Evolutionary conservation across 2,888 invertebrate genomes (phyloP).

Genomic region (Eupithecia exiguata): DNA sequence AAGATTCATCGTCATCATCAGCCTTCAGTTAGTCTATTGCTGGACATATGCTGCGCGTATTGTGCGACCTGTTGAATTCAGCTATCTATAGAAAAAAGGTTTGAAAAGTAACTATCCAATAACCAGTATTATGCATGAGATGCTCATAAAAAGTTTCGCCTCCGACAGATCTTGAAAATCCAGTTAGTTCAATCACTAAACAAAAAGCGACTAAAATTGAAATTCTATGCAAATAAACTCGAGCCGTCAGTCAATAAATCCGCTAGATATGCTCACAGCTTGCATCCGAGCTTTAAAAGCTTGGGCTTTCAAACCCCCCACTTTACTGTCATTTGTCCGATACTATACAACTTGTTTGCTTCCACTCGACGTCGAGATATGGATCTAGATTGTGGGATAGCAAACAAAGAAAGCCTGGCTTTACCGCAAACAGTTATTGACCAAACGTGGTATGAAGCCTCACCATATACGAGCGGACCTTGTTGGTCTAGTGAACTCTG

Average conservation of each 20-base stretch:
- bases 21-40: neutral
- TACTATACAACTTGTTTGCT: slow-evolving; percentile 29
- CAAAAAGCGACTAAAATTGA: neutral
- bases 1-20: neutral
- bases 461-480: slow-evolving; percentile 16
- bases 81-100: neutral
- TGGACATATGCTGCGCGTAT: neutral
- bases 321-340: slow-evolving; percentile 33
- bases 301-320: slow-evolving; percentile 30
- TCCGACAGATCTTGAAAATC: neutral
- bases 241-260: slow-evolving; percentile 4
- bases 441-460: slow-evolving; percentile 17
- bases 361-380: slow-evolving; percentile 33
- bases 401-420: slow-evolving; percentile 28
- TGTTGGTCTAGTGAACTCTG: slow-evolving; percentile 31
- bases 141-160: neutral
- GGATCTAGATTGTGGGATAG: slow-evolving; percentile 30
- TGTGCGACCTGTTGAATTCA: neutral
- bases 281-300: slow-evolving; percentile 18
- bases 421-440: slow-evolving; percentile 19
- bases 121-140: neutral
- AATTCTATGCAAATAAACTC: neutral
- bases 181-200: neutral
- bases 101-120: neutral
- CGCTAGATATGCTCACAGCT: slow-evolving; percentile 12